A percentile compares a stretch with the other conserved stretches of the same genome.
Conservation (phyloP, 2,113 vertebrate genomes). For the Eira barbara region DNA sequence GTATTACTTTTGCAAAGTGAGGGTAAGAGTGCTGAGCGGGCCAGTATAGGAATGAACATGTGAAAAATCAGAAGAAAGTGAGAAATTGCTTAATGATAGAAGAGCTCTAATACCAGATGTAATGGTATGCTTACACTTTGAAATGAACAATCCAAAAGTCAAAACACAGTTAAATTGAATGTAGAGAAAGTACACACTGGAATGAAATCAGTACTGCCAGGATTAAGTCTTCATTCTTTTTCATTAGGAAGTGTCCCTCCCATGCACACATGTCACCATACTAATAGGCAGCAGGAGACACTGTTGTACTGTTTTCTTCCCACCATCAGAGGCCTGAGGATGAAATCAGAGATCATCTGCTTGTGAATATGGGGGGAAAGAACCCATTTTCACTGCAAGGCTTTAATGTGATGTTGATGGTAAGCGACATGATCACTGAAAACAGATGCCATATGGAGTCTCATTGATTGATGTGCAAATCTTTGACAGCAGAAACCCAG, state of each 20-base stretch:
- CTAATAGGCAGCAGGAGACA: conserved; percentile 50
- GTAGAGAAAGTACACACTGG: background rate
- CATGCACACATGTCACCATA: conserved; percentile 3
- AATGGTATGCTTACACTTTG: conserved; percentile 65
- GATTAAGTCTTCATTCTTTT: conserved; percentile 41
- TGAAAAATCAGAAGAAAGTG: conserved; percentile 67
- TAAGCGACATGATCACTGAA: conserved; percentile 60
- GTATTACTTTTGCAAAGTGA: conserved; percentile 14
- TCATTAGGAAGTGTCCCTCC: conserved; percentile 8
- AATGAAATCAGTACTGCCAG: conserved; percentile 9
- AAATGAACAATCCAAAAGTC: conserved; percentile 53
- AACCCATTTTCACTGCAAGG: conserved; percentile 68
- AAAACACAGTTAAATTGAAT: background rate
- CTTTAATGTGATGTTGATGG: conserved; percentile 64
- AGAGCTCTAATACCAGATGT: conserved; percentile 55
- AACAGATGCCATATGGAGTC: conserved; percentile 71
- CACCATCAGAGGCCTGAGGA: background rate
- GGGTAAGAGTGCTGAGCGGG: background rate
- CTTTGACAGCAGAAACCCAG: conserved; percentile 74
- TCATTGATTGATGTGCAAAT: conserved; percentile 65
- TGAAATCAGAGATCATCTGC: background rate
- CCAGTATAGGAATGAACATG: conserved; percentile 51
- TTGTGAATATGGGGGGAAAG: conserved; percentile 42
- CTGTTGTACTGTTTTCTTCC: conserved; percentile 38
- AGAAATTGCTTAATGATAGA: conserved; percentile 61